A percentile compares a stretch with the other conserved stretches of the same genome.
Evolutionary conservation across 92 coral and sea anemone genomes (phyloP).

Genomic region (Actinostola sp.): DNA sequence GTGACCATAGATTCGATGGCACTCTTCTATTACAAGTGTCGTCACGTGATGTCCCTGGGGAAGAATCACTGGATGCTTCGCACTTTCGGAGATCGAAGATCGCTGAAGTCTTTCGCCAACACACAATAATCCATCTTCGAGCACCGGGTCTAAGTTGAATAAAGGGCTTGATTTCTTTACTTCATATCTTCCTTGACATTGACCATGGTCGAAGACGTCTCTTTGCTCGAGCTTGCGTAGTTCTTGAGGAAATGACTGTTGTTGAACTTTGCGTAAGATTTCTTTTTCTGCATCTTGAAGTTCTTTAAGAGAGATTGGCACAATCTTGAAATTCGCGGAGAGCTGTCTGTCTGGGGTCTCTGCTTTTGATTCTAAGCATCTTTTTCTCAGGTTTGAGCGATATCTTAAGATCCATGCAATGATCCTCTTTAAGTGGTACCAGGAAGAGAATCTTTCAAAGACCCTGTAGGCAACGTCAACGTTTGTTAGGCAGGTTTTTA

Average conservation of each 20-base stretch:
- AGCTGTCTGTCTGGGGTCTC: no score
- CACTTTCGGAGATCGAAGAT: constrained; percentile 4
- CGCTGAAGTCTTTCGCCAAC: constrained; percentile 24
- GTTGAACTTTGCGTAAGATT: neutral
- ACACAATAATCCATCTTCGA: constrained; percentile 6
- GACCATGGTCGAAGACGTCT: neutral
- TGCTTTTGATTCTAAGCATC: no score
- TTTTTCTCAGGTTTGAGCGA: no score
- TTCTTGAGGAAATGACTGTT: constrained; percentile 8
- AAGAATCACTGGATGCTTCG: constrained; percentile 24
- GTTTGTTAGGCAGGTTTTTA: neutral
- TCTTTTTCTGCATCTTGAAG: constrained; percentile 15
- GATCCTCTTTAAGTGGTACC: no score
- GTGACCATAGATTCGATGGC: no score
- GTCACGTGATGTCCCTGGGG: no score
- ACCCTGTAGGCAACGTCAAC: constrained; percentile 1
- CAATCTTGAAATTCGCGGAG: no score
- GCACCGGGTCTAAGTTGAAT: constrained; percentile 20
- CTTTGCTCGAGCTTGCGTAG: neutral
- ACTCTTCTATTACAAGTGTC: no score
- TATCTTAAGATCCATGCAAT: no score
- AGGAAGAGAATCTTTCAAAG: no score
- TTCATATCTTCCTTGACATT: neutral
- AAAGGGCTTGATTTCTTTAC: constrained; percentile 30
- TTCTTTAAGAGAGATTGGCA: no score